Percentiles rank a stretch among this genome's conserved stretches.
These are phyloP conservation scores for Catocala nupta DNA, from an alignment of 2,888 invertebrate genomes.

Conservation along the genomic window DNA sequence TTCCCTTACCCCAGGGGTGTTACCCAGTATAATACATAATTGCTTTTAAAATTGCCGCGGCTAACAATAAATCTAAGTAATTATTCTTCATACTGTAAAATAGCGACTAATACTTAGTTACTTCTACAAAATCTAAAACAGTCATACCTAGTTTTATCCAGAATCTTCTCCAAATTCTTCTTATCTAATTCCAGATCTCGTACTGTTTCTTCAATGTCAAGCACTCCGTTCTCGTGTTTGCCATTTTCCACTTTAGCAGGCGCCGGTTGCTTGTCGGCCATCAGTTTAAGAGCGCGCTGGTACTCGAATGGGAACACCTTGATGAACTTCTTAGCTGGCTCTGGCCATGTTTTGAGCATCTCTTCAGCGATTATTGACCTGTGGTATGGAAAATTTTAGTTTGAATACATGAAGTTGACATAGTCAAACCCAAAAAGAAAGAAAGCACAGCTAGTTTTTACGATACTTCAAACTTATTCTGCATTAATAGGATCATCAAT, in stretches of 20 bases:
- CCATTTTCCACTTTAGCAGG: conserved; percentile 66
- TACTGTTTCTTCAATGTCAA: conserved; percentile 96
- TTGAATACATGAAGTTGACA: too few relatives aligned
- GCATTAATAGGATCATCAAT: too few relatives aligned
- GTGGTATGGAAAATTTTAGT: too few relatives aligned
- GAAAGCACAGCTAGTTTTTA: too few relatives aligned
- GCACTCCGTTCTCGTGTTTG: conserved; percentile 76
- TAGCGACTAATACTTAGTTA: too few relatives aligned
- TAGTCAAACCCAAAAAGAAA: too few relatives aligned
- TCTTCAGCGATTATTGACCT: conserved; percentile 93
- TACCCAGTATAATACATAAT: too few relatives aligned
- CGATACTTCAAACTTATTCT: too few relatives aligned
- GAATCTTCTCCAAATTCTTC: conserved; percentile 93
- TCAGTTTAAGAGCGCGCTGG: conserved; percentile 94
- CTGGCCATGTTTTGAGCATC: conserved; percentile 93
- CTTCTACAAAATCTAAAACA: not conserved
- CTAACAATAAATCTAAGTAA: too few relatives aligned
- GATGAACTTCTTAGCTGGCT: conserved; percentile 92
- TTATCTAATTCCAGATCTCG: conserved; percentile 92
- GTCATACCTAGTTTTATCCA: conserved; percentile 91
- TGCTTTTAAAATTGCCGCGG: too few relatives aligned
- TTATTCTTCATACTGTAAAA: too few relatives aligned
- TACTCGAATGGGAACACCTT: conserved; percentile 99
- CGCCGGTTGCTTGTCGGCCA: conserved; percentile 68
- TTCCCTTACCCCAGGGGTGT: too few relatives aligned